These are phyloP conservation scores for Cotesia typhae DNA, from an alignment of 1,140 invertebrate genomes.

Conservation along the genomic window DNA sequence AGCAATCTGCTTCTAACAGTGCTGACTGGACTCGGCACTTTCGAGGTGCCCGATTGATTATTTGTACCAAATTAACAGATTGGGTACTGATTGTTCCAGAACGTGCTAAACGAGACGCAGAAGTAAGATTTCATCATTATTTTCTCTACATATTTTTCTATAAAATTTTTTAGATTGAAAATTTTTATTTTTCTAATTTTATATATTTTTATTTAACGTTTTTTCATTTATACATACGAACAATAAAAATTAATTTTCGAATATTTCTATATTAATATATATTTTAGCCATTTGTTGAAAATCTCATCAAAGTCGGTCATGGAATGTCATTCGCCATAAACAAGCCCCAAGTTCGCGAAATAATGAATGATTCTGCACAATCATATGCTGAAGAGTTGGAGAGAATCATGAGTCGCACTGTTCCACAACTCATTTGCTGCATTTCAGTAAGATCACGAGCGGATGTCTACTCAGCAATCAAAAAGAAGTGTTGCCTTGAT, in stretches of 20 bases:
- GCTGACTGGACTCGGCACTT: constrained; percentile 20
- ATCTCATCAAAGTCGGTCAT: neutral
- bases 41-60: neutral
- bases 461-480: constrained; percentile 84
- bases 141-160: neutral
- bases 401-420: constrained; percentile 62
- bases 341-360: constrained; percentile 25
- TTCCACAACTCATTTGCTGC: constrained; percentile 73
- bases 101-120: neutral
- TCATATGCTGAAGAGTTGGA: constrained; percentile 67
- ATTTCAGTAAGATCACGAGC: constrained; percentile 74
- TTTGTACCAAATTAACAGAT: neutral
- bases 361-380: constrained; percentile 47
- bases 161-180: too few species aligned
- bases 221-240: too few species aligned
- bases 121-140: neutral
- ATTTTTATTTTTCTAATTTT: too few species aligned
- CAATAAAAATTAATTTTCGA: too few species aligned
- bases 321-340: constrained; percentile 56
- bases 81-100: constrained; percentile 23
- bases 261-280: too few species aligned
- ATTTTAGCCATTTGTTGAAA: neutral
- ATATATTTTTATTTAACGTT: too few species aligned
- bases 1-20: neutral
- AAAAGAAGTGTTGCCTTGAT: constrained; percentile 85